phyloP scores from a whole-genome alignment of 2,888 invertebrate genomes.

The Meiosimyza decipiens region DNA sequence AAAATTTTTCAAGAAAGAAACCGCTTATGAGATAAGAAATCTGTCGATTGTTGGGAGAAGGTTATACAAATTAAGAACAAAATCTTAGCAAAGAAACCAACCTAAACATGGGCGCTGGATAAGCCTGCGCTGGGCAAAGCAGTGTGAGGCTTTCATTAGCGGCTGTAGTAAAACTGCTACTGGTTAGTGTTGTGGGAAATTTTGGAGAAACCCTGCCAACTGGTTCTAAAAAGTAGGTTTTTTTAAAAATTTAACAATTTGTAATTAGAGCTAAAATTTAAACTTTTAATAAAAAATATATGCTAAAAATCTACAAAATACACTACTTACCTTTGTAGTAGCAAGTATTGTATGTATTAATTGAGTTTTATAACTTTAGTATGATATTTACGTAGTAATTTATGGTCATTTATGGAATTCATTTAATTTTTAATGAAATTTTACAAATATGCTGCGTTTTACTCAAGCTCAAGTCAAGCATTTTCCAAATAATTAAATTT shows the following conservation, averaged over 20 bases:
- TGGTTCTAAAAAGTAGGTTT: constrained; percentile 70
- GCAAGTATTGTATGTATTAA: not conserved
- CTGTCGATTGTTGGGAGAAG: constrained; percentile 47
- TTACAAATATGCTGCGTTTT: constrained; percentile 45
- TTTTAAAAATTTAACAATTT: constrained; percentile 7
- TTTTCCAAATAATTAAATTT: constrained; percentile 38
- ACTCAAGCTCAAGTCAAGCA: constrained; percentile 62
- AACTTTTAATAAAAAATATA: not conserved
- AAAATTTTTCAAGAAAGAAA: not conserved
- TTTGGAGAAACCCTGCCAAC: constrained; percentile 81
- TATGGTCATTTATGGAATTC: not conserved
- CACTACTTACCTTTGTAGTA: constrained; percentile 37
- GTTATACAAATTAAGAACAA: not conserved
- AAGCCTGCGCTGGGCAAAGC: constrained; percentile 76
- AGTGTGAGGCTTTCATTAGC: constrained; percentile 71
- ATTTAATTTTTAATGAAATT: not conserved
- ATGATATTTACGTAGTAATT: too few species aligned
- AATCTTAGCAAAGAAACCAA: constrained; percentile 51
- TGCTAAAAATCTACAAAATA: constrained; percentile 9
- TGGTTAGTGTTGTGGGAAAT: constrained; percentile 72
- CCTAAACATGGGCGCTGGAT: constrained; percentile 76
- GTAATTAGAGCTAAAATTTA: not conserved
- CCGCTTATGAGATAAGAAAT: not conserved
- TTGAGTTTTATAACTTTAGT: not conserved
- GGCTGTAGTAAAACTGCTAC: constrained; percentile 73